phyloP scores from a whole-genome alignment of 2,888 invertebrate genomes.

The Agonum fuliginosum region DNA sequence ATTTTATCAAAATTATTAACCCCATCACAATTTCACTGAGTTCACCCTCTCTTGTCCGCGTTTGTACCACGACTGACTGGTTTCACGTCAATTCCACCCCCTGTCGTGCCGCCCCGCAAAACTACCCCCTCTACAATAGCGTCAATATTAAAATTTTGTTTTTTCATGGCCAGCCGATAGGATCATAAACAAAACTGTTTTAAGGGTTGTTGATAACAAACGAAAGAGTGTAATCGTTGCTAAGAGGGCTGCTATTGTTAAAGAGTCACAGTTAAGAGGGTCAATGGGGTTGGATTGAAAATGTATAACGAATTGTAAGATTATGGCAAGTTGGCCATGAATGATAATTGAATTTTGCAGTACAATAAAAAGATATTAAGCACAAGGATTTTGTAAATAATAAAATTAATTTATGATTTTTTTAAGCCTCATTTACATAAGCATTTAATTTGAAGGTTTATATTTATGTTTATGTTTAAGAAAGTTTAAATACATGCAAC shows the following conservation, averaged over 20 bases:
- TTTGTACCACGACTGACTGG: neutral
- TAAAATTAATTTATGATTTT: neutral
- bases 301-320: too few species aligned
- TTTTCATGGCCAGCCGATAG: conserved; percentile 30
- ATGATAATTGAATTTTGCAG: neutral
- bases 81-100: conserved; percentile 3
- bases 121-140: neutral
- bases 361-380: neutral
- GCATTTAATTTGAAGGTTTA: too few species aligned
- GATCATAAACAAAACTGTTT: conserved; percentile 27
- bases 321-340: neutral
- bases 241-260: neutral
- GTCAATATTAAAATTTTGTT: conserved; percentile 41
- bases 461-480: too few species aligned
- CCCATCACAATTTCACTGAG: too few species aligned
- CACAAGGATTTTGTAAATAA: neutral
- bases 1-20: too few species aligned
- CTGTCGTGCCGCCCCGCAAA: conserved; percentile 1
- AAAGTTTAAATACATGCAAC: too few species aligned
- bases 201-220: neutral
- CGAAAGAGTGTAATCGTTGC: neutral
- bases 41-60: neutral
- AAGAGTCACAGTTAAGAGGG: too few species aligned
- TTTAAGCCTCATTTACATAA: too few species aligned
- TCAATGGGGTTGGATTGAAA: too few species aligned